Conservation (phyloP, 1,140 invertebrate species). For the Achatina immaculata region DNA sequence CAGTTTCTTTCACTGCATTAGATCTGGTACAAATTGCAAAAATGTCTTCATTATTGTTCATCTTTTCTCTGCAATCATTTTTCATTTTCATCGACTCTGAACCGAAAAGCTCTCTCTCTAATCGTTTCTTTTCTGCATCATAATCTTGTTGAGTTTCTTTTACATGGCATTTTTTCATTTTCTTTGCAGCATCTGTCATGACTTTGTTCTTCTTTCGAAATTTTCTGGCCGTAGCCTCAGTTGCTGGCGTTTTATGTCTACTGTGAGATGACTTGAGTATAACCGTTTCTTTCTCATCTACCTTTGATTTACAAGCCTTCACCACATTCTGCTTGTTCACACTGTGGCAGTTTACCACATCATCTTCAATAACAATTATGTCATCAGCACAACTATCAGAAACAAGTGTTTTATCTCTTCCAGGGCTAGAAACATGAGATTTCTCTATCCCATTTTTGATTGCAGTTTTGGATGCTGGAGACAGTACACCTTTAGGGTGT, state of each 20-base stretch:
- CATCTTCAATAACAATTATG: background rate
- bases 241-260: background rate
- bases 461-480: background rate
- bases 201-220: background rate
- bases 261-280: background rate
- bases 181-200: background rate
- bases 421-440: background rate
- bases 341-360: background rate
- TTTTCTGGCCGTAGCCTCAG: background rate
- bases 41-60: background rate
- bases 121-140: background rate
- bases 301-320: background rate
- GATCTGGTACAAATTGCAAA: background rate
- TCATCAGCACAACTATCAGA: too few species aligned
- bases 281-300: background rate
- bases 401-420: background rate
- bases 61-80: background rate
- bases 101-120: background rate
- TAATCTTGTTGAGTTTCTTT: background rate
- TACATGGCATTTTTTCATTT: background rate
- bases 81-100: background rate
- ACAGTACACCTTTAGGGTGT: slow-evolving; percentile 23
- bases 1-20: background rate
- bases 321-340: background rate
- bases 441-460: background rate